Evolutionary conservation across 2,888 invertebrate species (phyloP).

Genomic region (Tetragonisca angustula): DNA sequence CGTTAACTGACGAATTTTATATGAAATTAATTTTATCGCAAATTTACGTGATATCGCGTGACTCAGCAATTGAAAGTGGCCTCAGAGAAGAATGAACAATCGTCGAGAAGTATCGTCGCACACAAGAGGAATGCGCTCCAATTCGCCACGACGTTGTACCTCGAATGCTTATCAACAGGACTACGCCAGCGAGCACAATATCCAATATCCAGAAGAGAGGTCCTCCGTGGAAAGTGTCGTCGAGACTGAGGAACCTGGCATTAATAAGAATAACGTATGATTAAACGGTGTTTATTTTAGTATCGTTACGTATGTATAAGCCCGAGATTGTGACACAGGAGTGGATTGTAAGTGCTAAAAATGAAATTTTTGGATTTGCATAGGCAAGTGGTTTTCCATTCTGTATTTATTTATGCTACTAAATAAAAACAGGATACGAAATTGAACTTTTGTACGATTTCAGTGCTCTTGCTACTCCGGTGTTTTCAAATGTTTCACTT

Average conservation of each 20-base stretch:
- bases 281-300: slow-evolving; percentile 27
- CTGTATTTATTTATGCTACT: no score
- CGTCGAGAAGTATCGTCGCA: slow-evolving; percentile 31
- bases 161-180: slow-evolving; percentile 32
- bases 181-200: slow-evolving; percentile 16
- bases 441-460: neutral
- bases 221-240: slow-evolving; percentile 48
- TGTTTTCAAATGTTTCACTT: neutral
- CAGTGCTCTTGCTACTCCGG: neutral
- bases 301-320: neutral
- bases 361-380: slow-evolving; percentile 18
- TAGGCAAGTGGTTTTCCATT: slow-evolving; percentile 4
- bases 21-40: neutral
- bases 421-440: neutral
- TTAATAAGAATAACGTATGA: slow-evolving; percentile 49
- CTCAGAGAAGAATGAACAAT: slow-evolving; percentile 19
- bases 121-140: slow-evolving; percentile 13
- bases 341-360: slow-evolving; percentile 14
- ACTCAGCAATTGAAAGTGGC: slow-evolving; percentile 24
- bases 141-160: slow-evolving; percentile 20
- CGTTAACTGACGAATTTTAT: neutral
- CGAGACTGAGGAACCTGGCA: slow-evolving; percentile 21
- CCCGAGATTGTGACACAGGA: neutral
- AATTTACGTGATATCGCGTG: neutral
- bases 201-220: slow-evolving; percentile 24